phyloP scores from a whole-genome alignment of 23 tunicate genomes.

The Botrylloides violaceus region DNA sequence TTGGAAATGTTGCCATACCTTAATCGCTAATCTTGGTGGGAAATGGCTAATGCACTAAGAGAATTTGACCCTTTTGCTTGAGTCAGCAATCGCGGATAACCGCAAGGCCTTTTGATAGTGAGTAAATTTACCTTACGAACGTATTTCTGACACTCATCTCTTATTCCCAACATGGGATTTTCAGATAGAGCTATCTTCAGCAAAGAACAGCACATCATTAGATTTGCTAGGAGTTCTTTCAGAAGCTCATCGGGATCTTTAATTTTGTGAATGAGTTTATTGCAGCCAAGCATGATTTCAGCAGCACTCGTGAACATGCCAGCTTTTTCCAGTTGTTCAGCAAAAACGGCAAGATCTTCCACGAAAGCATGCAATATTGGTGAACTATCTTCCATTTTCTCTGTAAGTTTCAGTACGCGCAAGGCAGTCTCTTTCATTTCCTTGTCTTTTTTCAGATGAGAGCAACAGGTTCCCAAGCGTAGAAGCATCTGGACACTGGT shows the following conservation, averaged over 20 bases:
- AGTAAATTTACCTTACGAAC: background rate
- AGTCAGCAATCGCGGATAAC: too few relatives aligned
- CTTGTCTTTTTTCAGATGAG: background rate
- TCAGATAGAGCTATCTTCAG: background rate
- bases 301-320: background rate
- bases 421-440: background rate
- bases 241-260: background rate
- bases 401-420: background rate
- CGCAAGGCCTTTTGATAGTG: too few relatives aligned
- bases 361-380: background rate
- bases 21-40: too few relatives aligned
- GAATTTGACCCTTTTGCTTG: too few relatives aligned
- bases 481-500: conserved; percentile 10
- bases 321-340: background rate
- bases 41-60: too few relatives aligned
- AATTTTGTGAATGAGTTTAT: background rate
- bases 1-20: too few relatives aligned
- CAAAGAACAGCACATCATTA: background rate
- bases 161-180: background rate
- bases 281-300: background rate
- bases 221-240: background rate
- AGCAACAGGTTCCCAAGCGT: background rate
- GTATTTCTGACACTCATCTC: background rate
- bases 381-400: background rate
- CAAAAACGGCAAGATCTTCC: background rate